Evolutionary conservation across 2,113 vertebrate species (phyloP).

Genomic region (Anoura caudifer): DNA sequence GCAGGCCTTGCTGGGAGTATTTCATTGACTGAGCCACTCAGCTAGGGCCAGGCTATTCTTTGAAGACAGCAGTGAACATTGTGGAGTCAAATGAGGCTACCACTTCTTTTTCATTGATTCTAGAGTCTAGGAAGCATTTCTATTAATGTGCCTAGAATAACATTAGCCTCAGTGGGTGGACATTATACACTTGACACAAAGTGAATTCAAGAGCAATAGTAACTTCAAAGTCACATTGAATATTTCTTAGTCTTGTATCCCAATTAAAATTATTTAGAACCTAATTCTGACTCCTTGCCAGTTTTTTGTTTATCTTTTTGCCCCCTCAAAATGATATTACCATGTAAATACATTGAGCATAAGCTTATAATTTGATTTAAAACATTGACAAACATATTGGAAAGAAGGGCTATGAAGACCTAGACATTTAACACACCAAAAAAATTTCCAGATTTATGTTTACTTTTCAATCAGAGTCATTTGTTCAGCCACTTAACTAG

Average conservation of each 20-base stretch:
- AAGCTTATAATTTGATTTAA: background rate
- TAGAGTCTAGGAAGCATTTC: background rate
- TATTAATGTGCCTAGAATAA: background rate
- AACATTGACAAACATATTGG: background rate
- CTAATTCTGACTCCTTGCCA: background rate
- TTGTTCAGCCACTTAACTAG: background rate
- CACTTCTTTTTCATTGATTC: background rate
- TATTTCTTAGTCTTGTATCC: background rate
- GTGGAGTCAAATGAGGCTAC: background rate
- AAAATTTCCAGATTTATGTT: background rate
- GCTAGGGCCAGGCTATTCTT: too few species aligned
- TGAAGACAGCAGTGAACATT: background rate
- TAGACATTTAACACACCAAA: background rate
- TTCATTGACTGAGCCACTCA: too few species aligned
- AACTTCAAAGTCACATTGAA: background rate
- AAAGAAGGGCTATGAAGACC: conserved; percentile 13
- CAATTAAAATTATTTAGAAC: conserved; percentile 1
- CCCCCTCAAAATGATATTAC: conserved; percentile 21
- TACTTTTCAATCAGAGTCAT: background rate
- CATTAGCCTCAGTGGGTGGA: background rate
- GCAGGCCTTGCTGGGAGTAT: too few species aligned
- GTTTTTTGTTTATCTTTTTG: conserved; percentile 1
- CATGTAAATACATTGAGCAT: background rate
- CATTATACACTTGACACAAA: background rate
- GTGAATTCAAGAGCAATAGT: background rate